A percentile compares a stretch with the other conserved stretches of the same genome.
phyloP scores from a whole-genome alignment of 2,888 invertebrate genomes.

The Nezara viridula region DNA sequence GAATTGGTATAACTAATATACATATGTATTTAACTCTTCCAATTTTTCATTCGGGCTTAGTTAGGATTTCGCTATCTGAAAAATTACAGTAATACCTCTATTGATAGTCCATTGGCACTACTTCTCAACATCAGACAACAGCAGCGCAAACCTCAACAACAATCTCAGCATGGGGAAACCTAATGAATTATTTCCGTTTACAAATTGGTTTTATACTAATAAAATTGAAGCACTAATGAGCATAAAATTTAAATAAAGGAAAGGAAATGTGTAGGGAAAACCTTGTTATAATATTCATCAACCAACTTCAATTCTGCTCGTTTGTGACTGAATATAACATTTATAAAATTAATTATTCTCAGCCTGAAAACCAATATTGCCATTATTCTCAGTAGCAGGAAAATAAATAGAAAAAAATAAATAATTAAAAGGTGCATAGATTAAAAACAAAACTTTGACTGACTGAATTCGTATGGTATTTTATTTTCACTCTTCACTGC shows the following conservation, averaged over 20 bases:
- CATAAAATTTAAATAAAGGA: slow-evolving; percentile 36
- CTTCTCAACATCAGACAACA: too few species aligned
- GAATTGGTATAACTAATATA: too few species aligned
- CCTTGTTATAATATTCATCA: slow-evolving; percentile 9
- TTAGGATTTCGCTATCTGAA: too few species aligned
- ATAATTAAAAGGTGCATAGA: not conserved
- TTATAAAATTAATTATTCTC: not conserved
- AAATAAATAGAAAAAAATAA: not conserved
- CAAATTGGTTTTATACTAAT: slow-evolving; percentile 40
- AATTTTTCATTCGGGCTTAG: too few species aligned
- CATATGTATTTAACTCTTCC: too few species aligned
- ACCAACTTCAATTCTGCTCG: too few species aligned
- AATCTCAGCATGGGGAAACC: not conserved
- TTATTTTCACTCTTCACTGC: too few species aligned
- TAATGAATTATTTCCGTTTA: slow-evolving; percentile 34
- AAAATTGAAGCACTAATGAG: slow-evolving; percentile 25
- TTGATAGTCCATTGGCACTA: too few species aligned
- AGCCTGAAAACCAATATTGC: not conserved
- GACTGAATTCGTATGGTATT: too few species aligned
- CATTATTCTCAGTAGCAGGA: not conserved
- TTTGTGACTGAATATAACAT: not conserved
- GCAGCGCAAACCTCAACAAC: slow-evolving; percentile 21
- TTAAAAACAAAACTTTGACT: not conserved
- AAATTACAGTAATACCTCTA: too few species aligned
- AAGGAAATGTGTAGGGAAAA: slow-evolving; percentile 1